These are phyloP conservation scores for Frieseomelitta varia DNA, from an alignment of 1,140 invertebrate species.

Conservation along the genomic window DNA sequence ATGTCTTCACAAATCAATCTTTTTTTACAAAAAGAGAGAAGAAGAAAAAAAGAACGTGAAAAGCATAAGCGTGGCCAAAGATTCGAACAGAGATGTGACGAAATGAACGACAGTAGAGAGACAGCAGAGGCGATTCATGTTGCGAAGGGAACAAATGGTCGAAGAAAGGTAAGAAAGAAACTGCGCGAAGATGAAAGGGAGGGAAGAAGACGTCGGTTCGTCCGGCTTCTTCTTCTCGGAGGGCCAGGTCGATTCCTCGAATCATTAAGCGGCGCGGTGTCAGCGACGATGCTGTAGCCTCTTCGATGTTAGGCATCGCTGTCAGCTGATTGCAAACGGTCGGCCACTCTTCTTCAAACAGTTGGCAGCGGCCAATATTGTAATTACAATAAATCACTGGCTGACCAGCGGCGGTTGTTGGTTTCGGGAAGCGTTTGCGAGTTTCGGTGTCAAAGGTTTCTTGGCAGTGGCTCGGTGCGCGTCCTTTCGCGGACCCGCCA, in stretches of 20 bases:
- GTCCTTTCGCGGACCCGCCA: slow-evolving; percentile 3
- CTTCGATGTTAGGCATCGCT: slow-evolving; percentile 58
- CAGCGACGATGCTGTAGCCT: too few relatives aligned
- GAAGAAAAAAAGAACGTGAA: too few relatives aligned
- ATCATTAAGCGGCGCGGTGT: slow-evolving; percentile 66
- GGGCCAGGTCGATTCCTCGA: slow-evolving; percentile 64
- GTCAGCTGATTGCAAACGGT: slow-evolving; percentile 73
- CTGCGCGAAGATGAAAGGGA: not conserved
- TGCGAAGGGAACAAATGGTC: not conserved
- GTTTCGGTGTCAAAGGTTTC: slow-evolving; percentile 52
- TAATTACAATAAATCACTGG: slow-evolving; percentile 77
- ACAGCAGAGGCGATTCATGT: not conserved
- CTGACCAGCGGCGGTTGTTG: slow-evolving; percentile 32
- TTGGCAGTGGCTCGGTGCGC: slow-evolving; percentile 28
- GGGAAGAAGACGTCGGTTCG: slow-evolving; percentile 37
- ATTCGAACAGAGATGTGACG: not conserved
- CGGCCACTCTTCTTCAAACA: slow-evolving; percentile 73
- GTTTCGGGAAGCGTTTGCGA: not conserved
- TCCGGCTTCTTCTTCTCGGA: slow-evolving; percentile 15
- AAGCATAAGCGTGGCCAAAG: too few relatives aligned
- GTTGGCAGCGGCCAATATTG: slow-evolving; percentile 60
- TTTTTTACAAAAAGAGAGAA: too few relatives aligned
- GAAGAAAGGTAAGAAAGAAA: too few relatives aligned
- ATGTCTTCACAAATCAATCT: too few relatives aligned
- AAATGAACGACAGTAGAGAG: not conserved